Evolutionary conservation across 2,797 vertebrate genomes (phyloP).

Genomic region (Hemitrygon akajei): DNA sequence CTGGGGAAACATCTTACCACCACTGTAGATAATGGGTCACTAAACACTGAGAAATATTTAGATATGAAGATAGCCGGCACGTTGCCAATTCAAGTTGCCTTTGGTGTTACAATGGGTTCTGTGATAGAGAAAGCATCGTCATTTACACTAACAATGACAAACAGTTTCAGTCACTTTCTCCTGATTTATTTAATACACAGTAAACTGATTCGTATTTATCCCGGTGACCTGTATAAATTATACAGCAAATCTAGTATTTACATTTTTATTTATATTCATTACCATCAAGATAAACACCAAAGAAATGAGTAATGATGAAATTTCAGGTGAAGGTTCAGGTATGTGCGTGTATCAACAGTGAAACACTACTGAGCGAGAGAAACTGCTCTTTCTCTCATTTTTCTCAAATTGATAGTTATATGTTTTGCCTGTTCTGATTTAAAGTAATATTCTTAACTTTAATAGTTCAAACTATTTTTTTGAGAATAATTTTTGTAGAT

Average conservation of each 20-base stretch:
- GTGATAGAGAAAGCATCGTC: not conserved
- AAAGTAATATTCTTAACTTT: not conserved
- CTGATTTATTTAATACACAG: not conserved
- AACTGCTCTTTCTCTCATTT: not conserved
- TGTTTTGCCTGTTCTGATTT: not conserved
- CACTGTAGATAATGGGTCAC: not conserved
- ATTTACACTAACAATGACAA: not conserved
- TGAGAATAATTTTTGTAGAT: not conserved
- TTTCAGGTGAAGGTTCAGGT: not conserved
- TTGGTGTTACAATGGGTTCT: slow-evolving; percentile 1
- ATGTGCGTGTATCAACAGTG: not conserved
- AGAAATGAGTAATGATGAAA: not conserved
- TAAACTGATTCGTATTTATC: not conserved
- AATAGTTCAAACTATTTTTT: not conserved
- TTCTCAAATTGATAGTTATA: not conserved
- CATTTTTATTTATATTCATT: not conserved
- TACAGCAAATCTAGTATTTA: not conserved
- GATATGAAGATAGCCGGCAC: not conserved
- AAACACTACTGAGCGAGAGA: not conserved
- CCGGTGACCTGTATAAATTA: not conserved
- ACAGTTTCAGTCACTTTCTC: not conserved
- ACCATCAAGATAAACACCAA: not conserved
- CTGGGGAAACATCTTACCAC: not conserved
- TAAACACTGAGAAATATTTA: not conserved
- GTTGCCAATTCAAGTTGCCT: not conserved